Percentiles rank a stretch among this genome's conserved stretches.
Conservation (phyloP, 2,888 invertebrate genomes). For the Craniophora ligustri region DNA sequence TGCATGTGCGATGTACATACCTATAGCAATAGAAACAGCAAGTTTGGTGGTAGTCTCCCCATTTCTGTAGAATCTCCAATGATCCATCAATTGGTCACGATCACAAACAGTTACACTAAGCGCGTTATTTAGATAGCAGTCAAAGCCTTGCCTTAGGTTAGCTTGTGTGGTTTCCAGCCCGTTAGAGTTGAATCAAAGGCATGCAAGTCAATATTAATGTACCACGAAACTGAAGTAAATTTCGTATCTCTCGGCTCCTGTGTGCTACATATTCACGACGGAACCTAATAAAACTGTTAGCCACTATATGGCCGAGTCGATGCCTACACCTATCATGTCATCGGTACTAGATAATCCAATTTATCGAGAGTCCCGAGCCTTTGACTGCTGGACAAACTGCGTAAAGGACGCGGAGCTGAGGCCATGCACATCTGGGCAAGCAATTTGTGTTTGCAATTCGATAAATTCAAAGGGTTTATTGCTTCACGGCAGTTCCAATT, state of each 20-base stretch:
- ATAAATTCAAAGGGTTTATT: conserved; percentile 26
- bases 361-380: conserved; percentile 42
- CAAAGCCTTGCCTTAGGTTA: too few relatives aligned
- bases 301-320: conserved; percentile 40
- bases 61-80: too few relatives aligned
- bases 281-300: conserved; percentile 4
- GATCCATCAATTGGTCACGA: too few relatives aligned
- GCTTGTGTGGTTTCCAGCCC: too few relatives aligned
- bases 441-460: conserved; percentile 30
- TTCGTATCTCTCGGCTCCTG: too few relatives aligned
- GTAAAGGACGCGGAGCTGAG: conserved; percentile 5
- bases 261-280: background rate
- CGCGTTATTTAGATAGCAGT: too few relatives aligned
- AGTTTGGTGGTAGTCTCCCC: too few relatives aligned
- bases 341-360: conserved; percentile 59
- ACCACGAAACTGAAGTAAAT: background rate
- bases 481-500: background rate
- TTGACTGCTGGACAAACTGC: conserved; percentile 27
- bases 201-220: too few relatives aligned
- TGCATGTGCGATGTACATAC: too few relatives aligned
- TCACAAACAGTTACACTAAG: too few relatives aligned
- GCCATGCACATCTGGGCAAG: conserved; percentile 19
- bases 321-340: conserved; percentile 56
- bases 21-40: too few relatives aligned
- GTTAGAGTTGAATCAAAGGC: too few relatives aligned